Evolutionary conservation across 2,888 invertebrate genomes (phyloP).

Genomic region (Cheilosia vernalis): DNA sequence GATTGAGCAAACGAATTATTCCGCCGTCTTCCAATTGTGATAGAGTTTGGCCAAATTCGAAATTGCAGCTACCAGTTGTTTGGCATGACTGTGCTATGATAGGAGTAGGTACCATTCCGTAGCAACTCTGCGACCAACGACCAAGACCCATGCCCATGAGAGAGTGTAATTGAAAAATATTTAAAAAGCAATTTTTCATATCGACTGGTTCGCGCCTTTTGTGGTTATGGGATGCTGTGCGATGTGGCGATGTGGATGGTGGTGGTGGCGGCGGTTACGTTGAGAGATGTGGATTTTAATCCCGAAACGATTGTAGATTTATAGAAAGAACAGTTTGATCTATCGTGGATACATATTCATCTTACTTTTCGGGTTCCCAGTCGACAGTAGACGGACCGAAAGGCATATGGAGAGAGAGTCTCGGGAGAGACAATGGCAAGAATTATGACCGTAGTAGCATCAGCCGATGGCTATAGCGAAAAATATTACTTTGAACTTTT

Average conservation of each 20-base stretch:
- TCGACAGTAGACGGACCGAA: conserved; percentile 3
- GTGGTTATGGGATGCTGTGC: conserved; percentile 46
- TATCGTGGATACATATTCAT: conserved; percentile 72
- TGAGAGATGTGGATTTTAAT: conserved; percentile 68
- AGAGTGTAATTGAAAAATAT: conserved; percentile 75
- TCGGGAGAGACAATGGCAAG: conserved; percentile 62
- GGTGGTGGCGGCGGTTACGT: conserved; percentile 26
- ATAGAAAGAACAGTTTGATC: conserved; percentile 72
- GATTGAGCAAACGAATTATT: conserved; percentile 42
- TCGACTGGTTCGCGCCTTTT: conserved; percentile 71
- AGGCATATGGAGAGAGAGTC: conserved; percentile 8
- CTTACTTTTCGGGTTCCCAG: conserved; percentile 59
- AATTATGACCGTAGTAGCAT: conserved; percentile 65
- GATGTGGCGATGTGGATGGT: conserved; percentile 22
- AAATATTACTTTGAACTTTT: conserved; percentile 74
- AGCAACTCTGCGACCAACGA: background rate
- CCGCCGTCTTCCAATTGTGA: conserved; percentile 43
- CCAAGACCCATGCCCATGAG: conserved; percentile 39
- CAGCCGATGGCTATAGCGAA: conserved; percentile 23
- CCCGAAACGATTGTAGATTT: conserved; percentile 73
- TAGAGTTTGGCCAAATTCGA: conserved; percentile 67
- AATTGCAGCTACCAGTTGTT: conserved; percentile 51
- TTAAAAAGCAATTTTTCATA: conserved; percentile 75
- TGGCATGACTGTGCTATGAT: background rate
- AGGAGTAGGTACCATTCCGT: background rate